phyloP scores from a whole-genome alignment of 2,113 vertebrate species.

The Patagioenas fasciata region DNA sequence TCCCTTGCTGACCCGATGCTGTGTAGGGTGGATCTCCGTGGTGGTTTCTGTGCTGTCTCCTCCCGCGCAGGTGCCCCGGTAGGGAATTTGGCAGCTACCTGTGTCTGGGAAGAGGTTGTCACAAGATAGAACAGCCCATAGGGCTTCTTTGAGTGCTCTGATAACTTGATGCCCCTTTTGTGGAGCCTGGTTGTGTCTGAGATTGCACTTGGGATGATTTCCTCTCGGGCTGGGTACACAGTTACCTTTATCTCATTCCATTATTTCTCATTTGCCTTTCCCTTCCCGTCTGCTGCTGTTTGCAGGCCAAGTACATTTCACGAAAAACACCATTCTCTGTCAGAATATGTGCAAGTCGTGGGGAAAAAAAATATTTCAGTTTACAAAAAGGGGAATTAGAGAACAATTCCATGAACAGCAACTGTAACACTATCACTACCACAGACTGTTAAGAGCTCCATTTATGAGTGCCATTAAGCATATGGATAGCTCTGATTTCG shows the following conservation, averaged over 20 bases:
- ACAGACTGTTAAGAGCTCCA: constrained; percentile 49
- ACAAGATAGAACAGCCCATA: not conserved
- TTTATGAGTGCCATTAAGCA: constrained; percentile 64
- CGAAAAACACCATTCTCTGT: not conserved
- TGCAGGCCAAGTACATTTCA: not conserved
- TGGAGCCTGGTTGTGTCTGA: not conserved
- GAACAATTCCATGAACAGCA: constrained; percentile 54
- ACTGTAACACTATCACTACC: constrained; percentile 27
- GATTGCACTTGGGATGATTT: not conserved
- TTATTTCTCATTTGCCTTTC: not conserved
- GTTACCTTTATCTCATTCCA: not conserved
- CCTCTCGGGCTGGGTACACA: not conserved
- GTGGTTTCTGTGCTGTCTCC: not conserved
- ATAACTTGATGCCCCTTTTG: not conserved
- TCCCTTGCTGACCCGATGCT: not conserved
- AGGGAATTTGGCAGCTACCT: not conserved
- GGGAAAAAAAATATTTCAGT: constrained; percentile 19
- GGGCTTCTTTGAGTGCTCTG: not conserved
- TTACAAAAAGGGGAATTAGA: constrained; percentile 33
- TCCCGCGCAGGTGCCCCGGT: not conserved
- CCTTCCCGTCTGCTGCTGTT: constrained; percentile 20
- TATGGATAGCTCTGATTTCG: constrained; percentile 58
- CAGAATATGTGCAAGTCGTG: not conserved
- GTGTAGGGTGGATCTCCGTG: not conserved
- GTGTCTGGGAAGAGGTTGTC: not conserved